A percentile compares a stretch with the other conserved stretches of the same genome.
These are phyloP conservation scores for Rhyzopertha dominica DNA, from an alignment of 1,140 invertebrate species.

Conservation along the genomic window DNA sequence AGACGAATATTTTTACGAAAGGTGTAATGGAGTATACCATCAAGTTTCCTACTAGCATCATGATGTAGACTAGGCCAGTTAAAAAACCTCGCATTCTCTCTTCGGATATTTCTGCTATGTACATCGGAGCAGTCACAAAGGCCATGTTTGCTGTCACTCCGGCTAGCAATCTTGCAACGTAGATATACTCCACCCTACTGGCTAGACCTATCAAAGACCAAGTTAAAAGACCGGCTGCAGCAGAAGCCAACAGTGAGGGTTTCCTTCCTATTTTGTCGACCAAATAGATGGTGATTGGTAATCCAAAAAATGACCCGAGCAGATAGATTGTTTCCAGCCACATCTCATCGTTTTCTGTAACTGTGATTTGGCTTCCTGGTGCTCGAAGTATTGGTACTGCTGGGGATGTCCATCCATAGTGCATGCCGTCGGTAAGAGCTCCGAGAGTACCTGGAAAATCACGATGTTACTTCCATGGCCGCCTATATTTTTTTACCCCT, in stretches of 20 bases:
- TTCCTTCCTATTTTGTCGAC: no score
- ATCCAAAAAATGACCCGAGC: no score
- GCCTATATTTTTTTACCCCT: no score
- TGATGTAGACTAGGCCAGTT: slow-evolving; percentile 18
- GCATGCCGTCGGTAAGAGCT: slow-evolving; percentile 36
- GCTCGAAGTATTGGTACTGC: slow-evolving; percentile 35
- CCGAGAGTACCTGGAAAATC: slow-evolving; percentile 34
- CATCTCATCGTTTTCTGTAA: no score
- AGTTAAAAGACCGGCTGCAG: no score
- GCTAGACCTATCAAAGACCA: slow-evolving; percentile 54
- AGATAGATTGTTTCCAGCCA: no score
- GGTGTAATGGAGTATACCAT: slow-evolving; percentile 21
- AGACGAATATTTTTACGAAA: slow-evolving; percentile 16
- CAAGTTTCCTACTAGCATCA: slow-evolving; percentile 21
- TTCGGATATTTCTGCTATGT: slow-evolving; percentile 33
- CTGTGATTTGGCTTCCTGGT: no score
- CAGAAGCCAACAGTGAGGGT: no score
- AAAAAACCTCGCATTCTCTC: slow-evolving; percentile 24
- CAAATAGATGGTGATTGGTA: no score
- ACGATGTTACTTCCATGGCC: no score
- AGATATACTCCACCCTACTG: slow-evolving; percentile 43
- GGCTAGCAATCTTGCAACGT: slow-evolving; percentile 45
- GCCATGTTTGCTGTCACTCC: slow-evolving; percentile 24
- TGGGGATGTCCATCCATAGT: slow-evolving; percentile 39
- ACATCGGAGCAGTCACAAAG: slow-evolving; percentile 28